A percentile compares a stretch with the other conserved stretches of the same genome.
Conservation (phyloP, 2,113 vertebrate species). For the Chinchilla lanigera region DNA sequence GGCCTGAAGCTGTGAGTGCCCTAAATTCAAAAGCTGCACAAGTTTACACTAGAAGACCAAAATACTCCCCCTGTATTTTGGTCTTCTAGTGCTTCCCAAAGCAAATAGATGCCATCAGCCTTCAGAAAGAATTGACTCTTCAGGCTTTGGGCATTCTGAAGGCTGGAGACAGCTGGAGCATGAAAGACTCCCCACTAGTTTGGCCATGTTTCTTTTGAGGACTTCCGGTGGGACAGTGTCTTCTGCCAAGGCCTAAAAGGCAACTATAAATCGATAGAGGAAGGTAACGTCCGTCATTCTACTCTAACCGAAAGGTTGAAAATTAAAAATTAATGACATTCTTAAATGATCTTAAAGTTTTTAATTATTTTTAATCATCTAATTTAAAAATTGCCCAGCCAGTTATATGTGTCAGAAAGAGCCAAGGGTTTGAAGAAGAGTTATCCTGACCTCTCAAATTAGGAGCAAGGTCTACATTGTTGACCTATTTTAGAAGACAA, state of each 20-base stretch:
- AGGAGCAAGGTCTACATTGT: neutral
- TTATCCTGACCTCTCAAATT: neutral
- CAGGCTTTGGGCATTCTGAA: slow-evolving; percentile 2
- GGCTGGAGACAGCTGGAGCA: neutral
- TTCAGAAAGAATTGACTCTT: neutral
- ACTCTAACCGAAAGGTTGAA: slow-evolving; percentile 1
- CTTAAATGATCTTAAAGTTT: neutral
- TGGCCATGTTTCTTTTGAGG: neutral
- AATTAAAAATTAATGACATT: neutral
- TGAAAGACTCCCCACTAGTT: neutral
- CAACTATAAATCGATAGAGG: neutral
- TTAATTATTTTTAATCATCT: slow-evolving; percentile 13
- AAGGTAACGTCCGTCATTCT: neutral
- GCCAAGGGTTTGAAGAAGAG: neutral
- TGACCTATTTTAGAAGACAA: neutral
- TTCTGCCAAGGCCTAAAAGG: slow-evolving; percentile 34
- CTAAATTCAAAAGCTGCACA: slow-evolving; percentile 81
- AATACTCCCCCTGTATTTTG: slow-evolving; percentile 78
- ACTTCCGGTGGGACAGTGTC: neutral
- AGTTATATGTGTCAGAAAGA: neutral
- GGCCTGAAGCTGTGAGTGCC: slow-evolving; percentile 80
- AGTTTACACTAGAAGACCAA: slow-evolving; percentile 81
- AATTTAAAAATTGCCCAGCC: slow-evolving; percentile 50
- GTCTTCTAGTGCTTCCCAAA: slow-evolving; percentile 80
- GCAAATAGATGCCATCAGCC: slow-evolving; percentile 40